phyloP scores from a whole-genome alignment of 2,888 invertebrate species.

The Actias luna region DNA sequence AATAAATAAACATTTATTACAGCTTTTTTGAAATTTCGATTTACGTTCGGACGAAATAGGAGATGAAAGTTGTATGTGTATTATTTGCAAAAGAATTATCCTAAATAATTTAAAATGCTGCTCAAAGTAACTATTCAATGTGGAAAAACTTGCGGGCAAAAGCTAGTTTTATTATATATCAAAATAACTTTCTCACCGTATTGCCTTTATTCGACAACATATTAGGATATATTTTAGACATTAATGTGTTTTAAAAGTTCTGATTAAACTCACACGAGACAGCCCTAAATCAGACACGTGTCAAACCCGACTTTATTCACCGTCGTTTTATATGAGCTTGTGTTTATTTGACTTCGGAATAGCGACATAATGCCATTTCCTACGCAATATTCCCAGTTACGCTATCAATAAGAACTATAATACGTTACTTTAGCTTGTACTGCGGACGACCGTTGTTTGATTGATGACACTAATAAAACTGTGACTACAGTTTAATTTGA shows the following conservation, averaged over 20 bases:
- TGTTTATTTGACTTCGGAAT: slow-evolving; percentile 77
- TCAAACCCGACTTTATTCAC: slow-evolving; percentile 71
- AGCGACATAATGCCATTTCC: slow-evolving; percentile 45
- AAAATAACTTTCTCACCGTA: no score
- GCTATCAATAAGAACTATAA: slow-evolving; percentile 52
- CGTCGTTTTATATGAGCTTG: slow-evolving; percentile 74
- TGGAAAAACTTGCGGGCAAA: no score
- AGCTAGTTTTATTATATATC: no score
- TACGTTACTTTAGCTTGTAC: slow-evolving; percentile 39
- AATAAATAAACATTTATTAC: no score
- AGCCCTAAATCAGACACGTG: slow-evolving; percentile 59
- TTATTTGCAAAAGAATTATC: no score
- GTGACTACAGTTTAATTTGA: slow-evolving; percentile 81
- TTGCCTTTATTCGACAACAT: no score
- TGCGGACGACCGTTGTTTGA: slow-evolving; percentile 71
- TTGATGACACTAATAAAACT: slow-evolving; percentile 81
- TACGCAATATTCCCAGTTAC: slow-evolving; percentile 43
- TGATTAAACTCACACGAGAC: slow-evolving; percentile 26
- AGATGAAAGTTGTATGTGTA: no score
- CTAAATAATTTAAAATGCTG: no score
- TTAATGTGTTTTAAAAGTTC: not conserved
- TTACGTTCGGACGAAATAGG: no score
- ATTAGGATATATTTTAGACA: not conserved
- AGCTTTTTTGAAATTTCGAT: no score
- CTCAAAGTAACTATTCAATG: no score